Base-by-base conservation (phyloP, 2,113 vertebrate genomes). In the Climacteris rufus region DNA sequence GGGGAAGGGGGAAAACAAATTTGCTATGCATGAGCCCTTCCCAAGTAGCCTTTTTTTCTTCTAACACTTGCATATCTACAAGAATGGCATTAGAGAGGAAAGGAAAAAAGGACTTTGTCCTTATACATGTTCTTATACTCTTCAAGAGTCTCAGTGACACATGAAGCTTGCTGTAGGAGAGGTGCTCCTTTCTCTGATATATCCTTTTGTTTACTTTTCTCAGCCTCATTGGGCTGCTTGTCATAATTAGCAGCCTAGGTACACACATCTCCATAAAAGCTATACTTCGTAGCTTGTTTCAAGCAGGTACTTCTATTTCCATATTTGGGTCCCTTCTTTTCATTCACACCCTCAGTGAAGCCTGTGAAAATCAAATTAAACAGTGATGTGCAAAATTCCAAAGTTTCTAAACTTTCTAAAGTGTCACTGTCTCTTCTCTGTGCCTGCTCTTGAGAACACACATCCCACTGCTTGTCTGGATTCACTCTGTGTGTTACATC, bases 1-100 rank as follows among this genome's bases (percentile, higher is more conserved):
- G 96, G 94, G 93, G 96, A 95, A 86, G 88, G 92, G 94, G 92
- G 68, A 92, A 94, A 93, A 94, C 92, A 95, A 94, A 94, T 89
- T 93, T 71, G 60, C 61, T 95, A 95, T 96, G 94, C 93, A 93
- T 94, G 69, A 96, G 86, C 80, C 95, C 65, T 90, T 96, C 91
- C 88, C 88, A 96, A 93, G 61, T 79, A 96, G 80, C 61, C 80
- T 90, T 93, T 96, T 90, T 91, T 79, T 17, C 57, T 90, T 86
- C 60, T 82, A 84, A 84, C 2, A 27, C 85, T 87, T 93, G 56
- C 31, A 18, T 80, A 94, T 90, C 49, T 90, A 79, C 33, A 87
- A 77, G 78, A 94, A 86, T 83, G 56, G 44, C 54, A 70, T 89
- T 83, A 80, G 0, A 3, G 59, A 92, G 53, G 64, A 53, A 69